Conservation (phyloP, 2,888 invertebrate genomes). For the Drosophila rubida region DNA sequence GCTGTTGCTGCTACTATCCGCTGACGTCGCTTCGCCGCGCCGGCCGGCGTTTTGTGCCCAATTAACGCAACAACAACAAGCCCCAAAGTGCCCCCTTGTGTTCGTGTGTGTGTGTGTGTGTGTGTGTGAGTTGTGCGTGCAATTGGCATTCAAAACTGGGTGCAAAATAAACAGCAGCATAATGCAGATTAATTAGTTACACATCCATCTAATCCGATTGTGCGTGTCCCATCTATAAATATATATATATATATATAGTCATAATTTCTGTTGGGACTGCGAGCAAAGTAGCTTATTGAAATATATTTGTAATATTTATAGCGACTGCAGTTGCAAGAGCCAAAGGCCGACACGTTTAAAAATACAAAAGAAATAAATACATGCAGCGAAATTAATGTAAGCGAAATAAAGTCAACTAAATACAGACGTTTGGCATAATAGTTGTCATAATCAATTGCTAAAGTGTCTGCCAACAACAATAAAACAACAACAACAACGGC, state of each 20-base stretch:
- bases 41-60: conserved; percentile 84
- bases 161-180: conserved; percentile 9
- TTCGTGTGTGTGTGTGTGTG: not conserved
- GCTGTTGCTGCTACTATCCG: conserved; percentile 9
- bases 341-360: conserved; percentile 38
- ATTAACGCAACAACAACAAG: conserved; percentile 76
- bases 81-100: conserved; percentile 23
- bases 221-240: too few species aligned
- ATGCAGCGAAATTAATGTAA: conserved; percentile 20
- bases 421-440: conserved; percentile 70
- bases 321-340: conserved; percentile 31
- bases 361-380: conserved; percentile 40
- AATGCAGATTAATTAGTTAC: conserved; percentile 18
- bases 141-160: conserved; percentile 46
- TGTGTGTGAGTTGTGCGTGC: not conserved
- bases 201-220: too few species aligned
- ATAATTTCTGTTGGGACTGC: not conserved
- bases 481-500: too few species aligned
- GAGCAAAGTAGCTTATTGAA: too few species aligned
- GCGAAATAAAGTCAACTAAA: conserved; percentile 48
- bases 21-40: conserved; percentile 65
- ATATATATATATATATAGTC: conserved; percentile 1
- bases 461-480: conserved; percentile 32
- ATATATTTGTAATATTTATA: conserved; percentile 30
- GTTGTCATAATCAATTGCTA: conserved; percentile 72